Percentiles rank a stretch among this genome's conserved stretches.
These are phyloP conservation scores for Charadrius vociferus DNA, from an alignment of 2,113 vertebrate species.

Conservation along the genomic window DNA sequence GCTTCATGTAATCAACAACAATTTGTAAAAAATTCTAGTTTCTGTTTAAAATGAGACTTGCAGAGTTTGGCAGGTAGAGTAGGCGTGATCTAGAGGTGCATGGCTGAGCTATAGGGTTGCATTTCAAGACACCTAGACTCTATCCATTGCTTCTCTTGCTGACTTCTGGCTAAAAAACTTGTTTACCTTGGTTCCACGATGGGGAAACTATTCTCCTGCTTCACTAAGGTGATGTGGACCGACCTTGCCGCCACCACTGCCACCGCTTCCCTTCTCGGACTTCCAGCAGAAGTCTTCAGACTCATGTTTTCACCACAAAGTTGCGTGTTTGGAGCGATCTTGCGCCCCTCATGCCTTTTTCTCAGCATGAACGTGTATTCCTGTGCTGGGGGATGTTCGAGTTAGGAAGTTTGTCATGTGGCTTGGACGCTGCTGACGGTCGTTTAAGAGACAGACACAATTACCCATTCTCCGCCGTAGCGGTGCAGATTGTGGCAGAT, in stretches of 20 bases:
- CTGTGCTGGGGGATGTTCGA: background rate
- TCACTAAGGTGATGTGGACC: background rate
- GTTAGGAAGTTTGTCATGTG: background rate
- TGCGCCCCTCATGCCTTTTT: background rate
- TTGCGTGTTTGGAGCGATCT: background rate
- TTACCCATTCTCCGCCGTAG: background rate
- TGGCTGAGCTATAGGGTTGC: background rate
- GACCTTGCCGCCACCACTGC: background rate
- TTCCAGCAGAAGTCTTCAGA: background rate
- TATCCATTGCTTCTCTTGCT: background rate
- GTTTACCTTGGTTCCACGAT: background rate
- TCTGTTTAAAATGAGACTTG: background rate
- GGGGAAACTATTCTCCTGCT: background rate
- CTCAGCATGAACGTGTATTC: background rate
- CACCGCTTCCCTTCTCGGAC: background rate
- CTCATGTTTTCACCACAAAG: rapidly evolving
- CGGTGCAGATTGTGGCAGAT: background rate
- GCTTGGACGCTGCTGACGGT: background rate
- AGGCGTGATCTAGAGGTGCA: rapidly evolving
- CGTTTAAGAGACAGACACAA: background rate
- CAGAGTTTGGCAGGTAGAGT: background rate
- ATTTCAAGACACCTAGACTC: background rate
- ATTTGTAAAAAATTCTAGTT: background rate
- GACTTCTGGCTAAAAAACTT: background rate
- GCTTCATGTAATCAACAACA: background rate